A percentile compares a stretch with the other conserved stretches of the same genome.
Evolutionary conservation across 2,113 vertebrate genomes (phyloP).

Genomic region (Callithrix jacchus): DNA sequence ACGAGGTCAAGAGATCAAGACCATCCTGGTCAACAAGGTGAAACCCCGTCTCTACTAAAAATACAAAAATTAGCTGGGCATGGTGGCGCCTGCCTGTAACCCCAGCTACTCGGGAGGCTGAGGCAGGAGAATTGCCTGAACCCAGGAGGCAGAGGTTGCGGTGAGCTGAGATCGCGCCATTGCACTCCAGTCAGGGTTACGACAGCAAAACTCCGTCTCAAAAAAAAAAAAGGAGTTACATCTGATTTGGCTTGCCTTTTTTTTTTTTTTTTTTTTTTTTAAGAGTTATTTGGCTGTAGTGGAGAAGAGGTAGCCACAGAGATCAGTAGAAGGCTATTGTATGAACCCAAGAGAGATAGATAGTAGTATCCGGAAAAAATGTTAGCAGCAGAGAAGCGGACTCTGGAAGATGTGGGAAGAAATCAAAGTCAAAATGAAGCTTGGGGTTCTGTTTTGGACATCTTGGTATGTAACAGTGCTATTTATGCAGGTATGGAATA

Average conservation of each 20-base stretch:
- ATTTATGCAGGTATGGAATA: neutral
- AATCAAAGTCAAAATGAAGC: conserved; percentile 10
- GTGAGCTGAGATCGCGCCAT: too few species aligned
- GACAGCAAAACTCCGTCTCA: too few species aligned
- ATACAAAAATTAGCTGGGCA: too few species aligned
- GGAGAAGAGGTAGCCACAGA: neutral
- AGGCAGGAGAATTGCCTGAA: too few species aligned
- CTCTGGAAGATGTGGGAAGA: neutral
- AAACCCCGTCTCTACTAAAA: too few species aligned
- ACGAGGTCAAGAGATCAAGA: too few species aligned
- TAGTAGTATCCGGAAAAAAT: conserved; percentile 5
- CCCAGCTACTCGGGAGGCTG: too few species aligned
- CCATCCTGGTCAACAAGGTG: too few species aligned
- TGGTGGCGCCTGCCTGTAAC: too few species aligned
- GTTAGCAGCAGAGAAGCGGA: neutral
- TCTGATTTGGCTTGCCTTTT: neutral
- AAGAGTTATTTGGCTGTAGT: neutral
- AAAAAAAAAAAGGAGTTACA: too few species aligned
- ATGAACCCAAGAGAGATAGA: neutral
- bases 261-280: neutral
- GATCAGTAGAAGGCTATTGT: neutral
- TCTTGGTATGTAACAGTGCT: neutral
- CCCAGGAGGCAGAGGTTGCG: too few species aligned
- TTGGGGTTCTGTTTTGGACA: neutral
- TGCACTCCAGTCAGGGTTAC: too few species aligned